Base-by-base conservation (phyloP, 2,797 vertebrate species). In the Myripristis jacobus region DNA sequence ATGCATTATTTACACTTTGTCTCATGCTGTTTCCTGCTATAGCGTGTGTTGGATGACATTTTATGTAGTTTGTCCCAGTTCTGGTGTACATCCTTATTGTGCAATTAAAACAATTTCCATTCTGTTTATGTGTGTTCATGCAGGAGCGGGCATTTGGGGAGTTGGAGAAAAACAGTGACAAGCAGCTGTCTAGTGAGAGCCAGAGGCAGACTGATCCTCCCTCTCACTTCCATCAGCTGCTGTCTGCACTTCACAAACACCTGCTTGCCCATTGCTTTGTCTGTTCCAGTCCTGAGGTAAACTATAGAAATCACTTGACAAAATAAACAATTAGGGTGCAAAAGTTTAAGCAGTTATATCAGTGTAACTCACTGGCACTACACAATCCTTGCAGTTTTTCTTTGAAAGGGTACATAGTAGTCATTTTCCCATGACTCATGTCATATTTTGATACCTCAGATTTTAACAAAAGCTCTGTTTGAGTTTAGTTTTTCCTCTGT, bases 131-230 rank as follows among this genome's bases (percentile, higher is more conserved):
- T 73, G 22, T 70, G 13, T 48, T 72, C 18, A 51, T 27, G 22
- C 73, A 95, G 95, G 95, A 95, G 62, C 90, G 91, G 36, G 93
- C 94, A 0, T 95, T 95, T 80, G 95, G 95, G 13, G 95, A 95
- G 81, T 53, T 95, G 74, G 95, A 95, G 87, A 95, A 95, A 87
- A 95, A 95, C 90, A 95, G 95, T 31, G 95, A 95, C 75, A 95
- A 95, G 82, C 94, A 95, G 79, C 84, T 91, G 22, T 79, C 77
- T n/a, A 87, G 73, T 58, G 90, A 91, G 22, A 81, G 84, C 48
- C 90, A 90, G 70, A 92, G 91, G 77, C 92, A 94, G 81, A 92
- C 82, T 12, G 92, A 94, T 73, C 91, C 93, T 48, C 95, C 95
- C 0, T 94, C 93, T 73, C 94, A 95, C 77, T 94, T 95, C 84